A percentile compares a stretch with the other conserved stretches of the same genome.
Conservation (phyloP, 2,113 vertebrate species). For the Calidris pygmaea region DNA sequence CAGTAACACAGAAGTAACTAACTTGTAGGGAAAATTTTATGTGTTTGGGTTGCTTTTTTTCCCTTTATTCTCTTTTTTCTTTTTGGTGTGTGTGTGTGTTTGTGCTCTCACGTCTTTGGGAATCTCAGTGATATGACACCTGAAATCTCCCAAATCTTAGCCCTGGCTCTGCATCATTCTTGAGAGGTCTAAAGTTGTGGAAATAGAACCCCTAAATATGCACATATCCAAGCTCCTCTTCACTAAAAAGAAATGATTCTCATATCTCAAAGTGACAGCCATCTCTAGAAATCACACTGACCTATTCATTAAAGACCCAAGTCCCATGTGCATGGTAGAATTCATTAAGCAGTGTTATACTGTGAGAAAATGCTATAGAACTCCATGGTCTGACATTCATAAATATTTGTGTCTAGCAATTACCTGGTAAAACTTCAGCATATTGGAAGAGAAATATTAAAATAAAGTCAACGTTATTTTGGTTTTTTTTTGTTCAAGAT, state of each 20-base stretch:
- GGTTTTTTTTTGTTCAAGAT: background rate
- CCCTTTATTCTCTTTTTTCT: background rate
- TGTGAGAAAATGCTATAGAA: slow-evolving; percentile 41
- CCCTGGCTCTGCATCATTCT: background rate
- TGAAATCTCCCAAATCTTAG: slow-evolving; percentile 14
- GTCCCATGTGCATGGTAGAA: slow-evolving; percentile 40
- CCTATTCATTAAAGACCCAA: slow-evolving; percentile 53
- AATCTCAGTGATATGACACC: background rate
- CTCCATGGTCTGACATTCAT: slow-evolving; percentile 9
- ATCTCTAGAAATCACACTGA: slow-evolving; percentile 53
- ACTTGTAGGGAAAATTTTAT: background rate
- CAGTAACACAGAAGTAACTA: background rate
- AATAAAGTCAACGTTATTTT: slow-evolving; percentile 5
- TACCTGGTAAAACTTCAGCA: background rate
- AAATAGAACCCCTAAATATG: slow-evolving; percentile 51
- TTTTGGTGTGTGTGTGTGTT: background rate
- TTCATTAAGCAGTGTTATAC: slow-evolving; percentile 59
- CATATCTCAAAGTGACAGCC: slow-evolving; percentile 62
- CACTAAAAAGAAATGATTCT: slow-evolving; percentile 57
- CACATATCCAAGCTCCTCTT: slow-evolving; percentile 47
- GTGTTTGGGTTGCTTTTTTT: background rate
- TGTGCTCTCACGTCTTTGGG: background rate
- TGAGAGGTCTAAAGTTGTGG: slow-evolving; percentile 11
- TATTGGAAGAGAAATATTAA: slow-evolving; percentile 35
- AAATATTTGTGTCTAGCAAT: slow-evolving; percentile 50